Evolutionary conservation across 2,113 vertebrate species (phyloP).

Genomic region (Oxyruncus cristatus): DNA sequence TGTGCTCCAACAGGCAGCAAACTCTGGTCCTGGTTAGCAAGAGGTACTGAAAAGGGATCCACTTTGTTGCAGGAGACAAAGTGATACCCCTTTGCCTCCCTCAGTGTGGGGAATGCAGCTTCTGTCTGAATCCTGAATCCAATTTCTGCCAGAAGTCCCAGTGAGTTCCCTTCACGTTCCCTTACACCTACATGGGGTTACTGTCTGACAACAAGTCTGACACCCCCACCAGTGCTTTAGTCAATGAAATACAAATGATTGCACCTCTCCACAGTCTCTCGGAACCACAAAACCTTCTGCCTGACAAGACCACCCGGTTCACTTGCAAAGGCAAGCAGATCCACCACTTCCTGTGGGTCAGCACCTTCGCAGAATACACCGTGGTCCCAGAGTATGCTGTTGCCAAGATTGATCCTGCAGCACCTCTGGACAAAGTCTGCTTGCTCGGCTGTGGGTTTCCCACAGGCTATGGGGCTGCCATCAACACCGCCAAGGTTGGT

Average conservation of each 20-base stretch:
- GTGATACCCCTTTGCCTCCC: constrained; percentile 72
- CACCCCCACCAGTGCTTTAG: neutral
- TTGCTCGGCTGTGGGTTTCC: constrained; percentile 80
- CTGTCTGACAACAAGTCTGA: neutral
- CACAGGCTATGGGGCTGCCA: constrained; percentile 84
- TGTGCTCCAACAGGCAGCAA: neutral
- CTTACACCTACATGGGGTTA: too few relatives aligned
- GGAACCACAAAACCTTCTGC: too few relatives aligned
- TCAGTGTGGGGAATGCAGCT: neutral
- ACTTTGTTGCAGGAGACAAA: neutral
- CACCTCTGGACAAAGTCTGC: constrained; percentile 83
- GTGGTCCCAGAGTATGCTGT: constrained; percentile 75
- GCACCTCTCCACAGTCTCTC: too few relatives aligned
- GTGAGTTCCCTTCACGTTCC: neutral
- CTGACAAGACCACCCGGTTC: too few relatives aligned
- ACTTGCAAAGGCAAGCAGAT: too few relatives aligned
- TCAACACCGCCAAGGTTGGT: constrained; percentile 81
- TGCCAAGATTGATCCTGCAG: constrained; percentile 76
- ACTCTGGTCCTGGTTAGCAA: too few relatives aligned
- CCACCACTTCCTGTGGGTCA: constrained; percentile 71
- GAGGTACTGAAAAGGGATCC: neutral
- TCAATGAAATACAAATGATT: too few relatives aligned
- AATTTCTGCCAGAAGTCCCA: neutral
- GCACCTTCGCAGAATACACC: constrained; percentile 86
- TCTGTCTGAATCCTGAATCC: neutral